Evolutionary conservation across 2,888 invertebrate species (phyloP).

Genomic region (Busseola fusca): DNA sequence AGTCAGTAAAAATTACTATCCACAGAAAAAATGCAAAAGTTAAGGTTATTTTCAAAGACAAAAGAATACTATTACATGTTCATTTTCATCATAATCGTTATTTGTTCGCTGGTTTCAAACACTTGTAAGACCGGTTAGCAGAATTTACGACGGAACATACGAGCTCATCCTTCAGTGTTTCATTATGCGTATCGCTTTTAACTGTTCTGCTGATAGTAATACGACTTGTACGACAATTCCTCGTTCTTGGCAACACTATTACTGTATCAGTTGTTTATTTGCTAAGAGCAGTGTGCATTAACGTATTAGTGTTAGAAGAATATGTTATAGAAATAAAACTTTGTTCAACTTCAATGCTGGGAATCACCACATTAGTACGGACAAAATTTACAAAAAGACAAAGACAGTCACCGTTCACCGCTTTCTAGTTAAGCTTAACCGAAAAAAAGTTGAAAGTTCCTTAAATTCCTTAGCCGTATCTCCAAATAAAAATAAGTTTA

Average conservation of each 20-base stretch:
- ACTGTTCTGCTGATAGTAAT: constrained; percentile 30
- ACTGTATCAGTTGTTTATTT: constrained; percentile 32
- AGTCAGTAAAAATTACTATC: not conserved
- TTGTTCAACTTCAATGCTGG: not conserved
- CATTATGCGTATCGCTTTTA: constrained; percentile 16
- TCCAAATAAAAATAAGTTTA: too few species aligned
- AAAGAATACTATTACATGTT: not conserved
- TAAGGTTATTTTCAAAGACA: not conserved
- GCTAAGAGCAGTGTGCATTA: constrained; percentile 1
- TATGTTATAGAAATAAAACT: not conserved
- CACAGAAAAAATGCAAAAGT: not conserved
- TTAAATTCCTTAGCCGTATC: too few species aligned
- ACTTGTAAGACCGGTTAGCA: constrained; percentile 8
- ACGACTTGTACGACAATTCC: constrained; percentile 11
- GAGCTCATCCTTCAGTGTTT: constrained; percentile 4
- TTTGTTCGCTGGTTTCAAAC: not conserved
- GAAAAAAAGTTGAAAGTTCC: not conserved
- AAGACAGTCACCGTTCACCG: not conserved
- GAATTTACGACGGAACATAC: constrained; percentile 31
- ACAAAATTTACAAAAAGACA: not conserved
- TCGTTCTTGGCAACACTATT: constrained; percentile 38
- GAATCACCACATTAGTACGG: not conserved
- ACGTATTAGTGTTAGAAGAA: not conserved
- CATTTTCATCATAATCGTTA: not conserved
- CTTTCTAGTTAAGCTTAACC: not conserved